These are phyloP conservation scores for Glyphotaelius pellucidus DNA, from an alignment of 2,888 invertebrate genomes.

Conservation along the genomic window DNA sequence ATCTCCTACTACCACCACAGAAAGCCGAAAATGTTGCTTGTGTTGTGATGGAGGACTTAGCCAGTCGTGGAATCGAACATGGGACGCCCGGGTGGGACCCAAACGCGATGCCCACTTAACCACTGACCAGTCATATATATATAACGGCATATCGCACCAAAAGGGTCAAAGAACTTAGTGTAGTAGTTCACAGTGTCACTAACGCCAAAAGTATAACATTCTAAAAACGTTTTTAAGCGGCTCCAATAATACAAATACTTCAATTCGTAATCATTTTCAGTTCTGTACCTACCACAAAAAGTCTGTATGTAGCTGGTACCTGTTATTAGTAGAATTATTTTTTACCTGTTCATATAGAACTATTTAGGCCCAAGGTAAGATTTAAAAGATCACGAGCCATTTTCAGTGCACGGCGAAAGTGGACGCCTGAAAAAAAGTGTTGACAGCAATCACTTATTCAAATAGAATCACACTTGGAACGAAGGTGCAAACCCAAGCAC, in stretches of 20 bases:
- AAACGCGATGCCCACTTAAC: too few species aligned
- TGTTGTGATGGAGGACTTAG: too few species aligned
- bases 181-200: not conserved
- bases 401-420: not conserved
- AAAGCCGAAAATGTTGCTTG: too few species aligned
- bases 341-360: not conserved
- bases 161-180: not conserved
- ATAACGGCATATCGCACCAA: too few species aligned
- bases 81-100: too few species aligned
- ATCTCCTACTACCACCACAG: too few species aligned
- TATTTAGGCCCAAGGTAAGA: too few species aligned
- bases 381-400: not conserved
- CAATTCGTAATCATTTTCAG: not conserved
- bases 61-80: too few species aligned
- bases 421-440: not conserved
- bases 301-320: not conserved
- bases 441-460: not conserved
- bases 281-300: not conserved
- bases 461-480: not conserved
- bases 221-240: not conserved
- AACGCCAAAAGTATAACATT: too few species aligned
- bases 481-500: not conserved
- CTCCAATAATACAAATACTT: not conserved
- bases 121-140: too few species aligned
- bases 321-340: not conserved